phyloP scores from a whole-genome alignment of 30 jellyfish, hydroid and myxozoan genomes.

The Aurelia aurita region DNA sequence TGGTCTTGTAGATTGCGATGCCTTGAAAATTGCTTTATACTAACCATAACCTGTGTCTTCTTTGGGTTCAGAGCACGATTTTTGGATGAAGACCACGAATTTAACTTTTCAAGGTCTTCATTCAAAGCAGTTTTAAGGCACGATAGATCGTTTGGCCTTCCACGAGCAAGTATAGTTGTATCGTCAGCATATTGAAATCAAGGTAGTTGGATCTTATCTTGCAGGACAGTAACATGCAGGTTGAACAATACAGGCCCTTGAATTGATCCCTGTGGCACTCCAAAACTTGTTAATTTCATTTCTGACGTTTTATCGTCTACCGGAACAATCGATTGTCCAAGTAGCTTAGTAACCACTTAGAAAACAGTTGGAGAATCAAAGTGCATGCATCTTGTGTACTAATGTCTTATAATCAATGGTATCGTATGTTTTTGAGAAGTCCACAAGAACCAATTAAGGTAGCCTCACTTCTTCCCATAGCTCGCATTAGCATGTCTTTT shows the following conservation, averaged over 20 bases:
- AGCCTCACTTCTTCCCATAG: slow-evolving; percentile 59
- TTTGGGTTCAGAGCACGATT: slow-evolving; percentile 56
- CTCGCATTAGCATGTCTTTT: too few species aligned
- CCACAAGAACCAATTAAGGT: slow-evolving; percentile 72
- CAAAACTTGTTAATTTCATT: too few species aligned
- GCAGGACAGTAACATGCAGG: slow-evolving; percentile 49
- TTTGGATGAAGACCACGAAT: slow-evolving; percentile 27
- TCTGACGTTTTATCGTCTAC: slow-evolving; percentile 65
- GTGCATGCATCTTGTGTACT: slow-evolving; percentile 58
- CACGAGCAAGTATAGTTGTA: too few species aligned
- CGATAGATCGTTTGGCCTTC: too few species aligned
- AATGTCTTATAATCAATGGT: too few species aligned
- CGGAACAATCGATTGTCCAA: slow-evolving; percentile 61
- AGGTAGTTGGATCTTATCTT: slow-evolving; percentile 30
- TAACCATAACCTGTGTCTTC: slow-evolving; percentile 56
- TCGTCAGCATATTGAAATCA: too few species aligned
- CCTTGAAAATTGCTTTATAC: slow-evolving; percentile 48
- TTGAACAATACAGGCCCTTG: slow-evolving; percentile 69
- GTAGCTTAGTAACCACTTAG: slow-evolving; percentile 65
- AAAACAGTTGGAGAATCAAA: slow-evolving; percentile 63
- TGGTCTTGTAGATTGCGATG: slow-evolving; percentile 34
- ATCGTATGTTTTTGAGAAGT: slow-evolving; percentile 81
- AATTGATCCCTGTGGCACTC: slow-evolving; percentile 74
- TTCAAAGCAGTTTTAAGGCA: slow-evolving; percentile 4
- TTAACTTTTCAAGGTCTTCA: slow-evolving; percentile 34